phyloP scores from a whole-genome alignment of 1,140 invertebrate genomes.

The Belonocnema kinseyi region DNA sequence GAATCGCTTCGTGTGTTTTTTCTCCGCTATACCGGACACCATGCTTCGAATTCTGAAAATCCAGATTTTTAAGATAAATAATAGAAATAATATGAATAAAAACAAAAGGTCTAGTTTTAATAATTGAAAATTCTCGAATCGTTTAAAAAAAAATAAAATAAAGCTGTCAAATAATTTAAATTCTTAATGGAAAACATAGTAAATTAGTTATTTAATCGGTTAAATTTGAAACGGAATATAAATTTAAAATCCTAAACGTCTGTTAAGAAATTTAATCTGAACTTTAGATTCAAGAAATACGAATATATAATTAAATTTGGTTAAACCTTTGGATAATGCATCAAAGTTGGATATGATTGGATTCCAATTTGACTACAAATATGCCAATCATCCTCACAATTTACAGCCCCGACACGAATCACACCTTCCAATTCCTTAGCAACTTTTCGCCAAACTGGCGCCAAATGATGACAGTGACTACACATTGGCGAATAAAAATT shows the following conservation, averaged over 20 bases:
- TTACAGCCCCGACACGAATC: constrained; percentile 86
- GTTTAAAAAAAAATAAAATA: too few species aligned
- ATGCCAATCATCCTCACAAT: constrained; percentile 86
- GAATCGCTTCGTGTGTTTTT: constrained; percentile 71
- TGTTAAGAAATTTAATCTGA: constrained; percentile 14
- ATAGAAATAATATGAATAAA: too few species aligned
- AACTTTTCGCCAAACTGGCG: constrained; percentile 86
- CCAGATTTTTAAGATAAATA: too few species aligned
- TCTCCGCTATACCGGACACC: constrained; percentile 68
- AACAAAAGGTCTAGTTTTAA: too few species aligned
- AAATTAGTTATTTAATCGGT: constrained; percentile 5
- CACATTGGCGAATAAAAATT: constrained; percentile 93
- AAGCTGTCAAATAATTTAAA: too few species aligned
- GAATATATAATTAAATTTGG: constrained; percentile 5
- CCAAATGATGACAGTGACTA: constrained; percentile 88
- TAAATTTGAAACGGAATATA: neutral
- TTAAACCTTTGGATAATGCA: constrained; percentile 75
- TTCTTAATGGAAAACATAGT: constrained; percentile 38
- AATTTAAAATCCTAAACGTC: constrained; percentile 33
- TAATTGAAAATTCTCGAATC: too few species aligned
- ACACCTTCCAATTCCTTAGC: constrained; percentile 84
- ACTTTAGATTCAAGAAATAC: neutral
- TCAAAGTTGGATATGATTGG: constrained; percentile 82
- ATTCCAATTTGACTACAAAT: constrained; percentile 83
- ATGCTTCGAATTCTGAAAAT: constrained; percentile 52